Conservation (phyloP, 2,113 vertebrate genomes). For the Progne subis region DNA sequence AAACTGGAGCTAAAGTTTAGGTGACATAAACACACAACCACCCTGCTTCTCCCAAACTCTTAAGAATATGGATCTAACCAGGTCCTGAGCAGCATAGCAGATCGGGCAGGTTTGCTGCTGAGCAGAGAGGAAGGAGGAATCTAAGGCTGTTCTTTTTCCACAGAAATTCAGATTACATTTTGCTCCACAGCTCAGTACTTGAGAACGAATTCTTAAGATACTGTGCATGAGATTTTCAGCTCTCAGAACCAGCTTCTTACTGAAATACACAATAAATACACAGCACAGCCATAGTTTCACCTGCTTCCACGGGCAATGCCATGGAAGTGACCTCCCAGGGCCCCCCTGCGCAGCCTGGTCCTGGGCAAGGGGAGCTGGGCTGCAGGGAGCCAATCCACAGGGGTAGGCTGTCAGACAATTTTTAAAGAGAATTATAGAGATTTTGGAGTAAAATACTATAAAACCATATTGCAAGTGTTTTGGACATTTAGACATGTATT, state of each 20-base stretch:
- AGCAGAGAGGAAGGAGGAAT: background rate
- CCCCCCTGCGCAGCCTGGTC: background rate
- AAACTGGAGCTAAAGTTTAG: background rate
- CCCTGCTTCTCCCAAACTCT: background rate
- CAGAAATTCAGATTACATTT: background rate
- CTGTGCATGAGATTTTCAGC: accelerated
- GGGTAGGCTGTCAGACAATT: background rate
- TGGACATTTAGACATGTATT: background rate
- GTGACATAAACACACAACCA: background rate
- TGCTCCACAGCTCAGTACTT: background rate
- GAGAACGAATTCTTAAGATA: background rate
- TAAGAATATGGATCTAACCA: background rate
- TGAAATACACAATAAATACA: background rate
- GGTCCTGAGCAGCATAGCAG: background rate
- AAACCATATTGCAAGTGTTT: background rate
- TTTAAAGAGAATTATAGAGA: background rate
- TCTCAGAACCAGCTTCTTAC: background rate
- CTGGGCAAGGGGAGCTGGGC: background rate
- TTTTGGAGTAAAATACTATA: background rate
- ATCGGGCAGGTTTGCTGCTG: background rate
- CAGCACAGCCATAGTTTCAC: background rate
- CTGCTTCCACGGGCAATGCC: accelerated
- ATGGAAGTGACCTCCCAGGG: background rate
- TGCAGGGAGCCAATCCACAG: background rate
- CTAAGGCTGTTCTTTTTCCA: background rate